Base-by-base conservation (phyloP, 1,140 invertebrate genomes). In the Lepidostoma basale region DNA sequence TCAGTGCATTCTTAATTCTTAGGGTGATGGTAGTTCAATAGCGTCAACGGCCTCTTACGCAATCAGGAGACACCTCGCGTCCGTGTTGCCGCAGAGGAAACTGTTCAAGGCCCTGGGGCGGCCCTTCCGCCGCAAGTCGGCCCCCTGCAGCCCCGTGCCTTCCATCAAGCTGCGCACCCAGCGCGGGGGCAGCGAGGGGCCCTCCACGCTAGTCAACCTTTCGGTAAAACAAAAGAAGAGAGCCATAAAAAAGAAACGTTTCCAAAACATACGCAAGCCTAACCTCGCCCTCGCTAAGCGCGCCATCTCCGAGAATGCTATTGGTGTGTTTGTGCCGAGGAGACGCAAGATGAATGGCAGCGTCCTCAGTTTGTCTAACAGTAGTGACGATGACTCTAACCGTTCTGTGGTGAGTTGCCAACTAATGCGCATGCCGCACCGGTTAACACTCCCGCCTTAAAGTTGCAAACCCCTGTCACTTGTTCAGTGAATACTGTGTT, bases 101-200 rank as follows among this genome's bases (percentile, higher is more conserved):
- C 79, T 87, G 73, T 86, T 88, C 71, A 84, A 83, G 76, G 78
- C 88, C 56, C 81, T 89, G 44, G 79, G 84, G 62, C 85, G 87
- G 74, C 88, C 88, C 12, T 89, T 90, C 76, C 81, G 85, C 63
- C 84, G 88, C 75, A 88, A 88, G 78, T 88, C 87, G 5, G 87
- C 83, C 10, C 87, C 88, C 0, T 86, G 85, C 44, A 88, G 87
- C 33, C 87, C 87, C 1, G 80, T 85, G 60, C 72, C 85, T 70
- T 76, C 85, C 65, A 74, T 82, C 69, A 79, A 85, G 76, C 22
- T 76, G 72, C 49, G 75, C 68, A 77, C 78, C 49, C 76, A 78
- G 74, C 69, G 85, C 74, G 79, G 85, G 76, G 77, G 82, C 79
- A 84, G 82, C 74, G 81, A 82, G 60, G 82, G 81, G 45, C 82